phyloP scores from a whole-genome alignment of 1,140 invertebrate genomes.

The Bombus waltoni region DNA sequence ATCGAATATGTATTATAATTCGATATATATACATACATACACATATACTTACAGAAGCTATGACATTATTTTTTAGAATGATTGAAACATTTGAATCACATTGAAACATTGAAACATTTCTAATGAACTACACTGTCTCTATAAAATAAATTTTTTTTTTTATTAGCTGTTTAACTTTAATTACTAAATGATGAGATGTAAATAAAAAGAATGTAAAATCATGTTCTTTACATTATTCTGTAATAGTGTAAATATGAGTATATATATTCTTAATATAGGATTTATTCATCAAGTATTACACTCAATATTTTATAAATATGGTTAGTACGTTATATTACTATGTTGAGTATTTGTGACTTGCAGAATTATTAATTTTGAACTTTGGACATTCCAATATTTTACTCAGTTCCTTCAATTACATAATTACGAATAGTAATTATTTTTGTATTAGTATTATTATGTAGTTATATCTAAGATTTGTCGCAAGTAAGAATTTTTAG shows the following conservation, averaged over 20 bases:
- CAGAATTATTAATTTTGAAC: neutral
- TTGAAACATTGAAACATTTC: neutral
- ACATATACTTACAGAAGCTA: too few relatives aligned
- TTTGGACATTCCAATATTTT: too few relatives aligned
- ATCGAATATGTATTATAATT: too few relatives aligned
- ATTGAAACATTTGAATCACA: neutral
- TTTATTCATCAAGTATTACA: neutral
- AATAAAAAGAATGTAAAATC: too few relatives aligned
- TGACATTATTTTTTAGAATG: neutral
- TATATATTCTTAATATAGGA: neutral
- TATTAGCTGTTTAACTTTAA: neutral
- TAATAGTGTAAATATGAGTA: neutral
- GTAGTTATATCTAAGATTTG: neutral
- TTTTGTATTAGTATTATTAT: too few relatives aligned
- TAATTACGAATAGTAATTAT: neutral
- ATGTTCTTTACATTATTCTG: too few relatives aligned
- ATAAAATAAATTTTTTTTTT: neutral
- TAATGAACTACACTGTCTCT: neutral
- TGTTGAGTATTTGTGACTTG: neutral
- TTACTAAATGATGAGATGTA: neutral
- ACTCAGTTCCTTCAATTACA: accelerated
- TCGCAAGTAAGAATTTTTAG: neutral
- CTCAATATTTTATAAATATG: neutral
- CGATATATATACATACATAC: too few relatives aligned
- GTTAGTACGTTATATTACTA: too few relatives aligned